A percentile compares a stretch with the other conserved stretches of the same genome.
Conservation (phyloP, 2,113 vertebrate species). For the Tachysurus fulvidraco region DNA sequence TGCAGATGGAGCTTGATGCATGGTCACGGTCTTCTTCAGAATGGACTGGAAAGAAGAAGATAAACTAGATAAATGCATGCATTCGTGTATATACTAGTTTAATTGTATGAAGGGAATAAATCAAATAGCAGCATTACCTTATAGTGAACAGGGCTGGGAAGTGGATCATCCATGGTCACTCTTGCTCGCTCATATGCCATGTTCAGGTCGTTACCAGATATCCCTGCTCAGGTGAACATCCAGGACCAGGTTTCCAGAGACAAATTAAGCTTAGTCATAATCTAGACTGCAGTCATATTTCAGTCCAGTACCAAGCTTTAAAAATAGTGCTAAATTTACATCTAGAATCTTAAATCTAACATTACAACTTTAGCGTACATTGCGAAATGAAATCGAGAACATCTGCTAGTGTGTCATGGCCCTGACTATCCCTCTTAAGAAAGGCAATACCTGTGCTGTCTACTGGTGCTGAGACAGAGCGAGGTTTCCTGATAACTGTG, state of each 20-base stretch:
- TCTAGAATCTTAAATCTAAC: neutral
- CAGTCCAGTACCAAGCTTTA: neutral
- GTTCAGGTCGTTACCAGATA: conserved; percentile 75
- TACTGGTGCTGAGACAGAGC: conserved; percentile 69
- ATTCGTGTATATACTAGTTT: neutral
- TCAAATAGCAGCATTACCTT: conserved; percentile 73
- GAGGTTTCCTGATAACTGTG: conserved; percentile 66
- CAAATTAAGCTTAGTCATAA: neutral
- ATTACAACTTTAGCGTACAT: neutral
- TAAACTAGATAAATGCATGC: neutral
- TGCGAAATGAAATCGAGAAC: neutral
- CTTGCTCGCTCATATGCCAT: conserved; percentile 80
- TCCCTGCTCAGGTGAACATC: conserved; percentile 33
- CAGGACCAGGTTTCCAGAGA: neutral
- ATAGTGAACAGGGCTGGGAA: conserved; percentile 61
- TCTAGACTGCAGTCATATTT: neutral
- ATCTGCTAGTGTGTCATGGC: neutral
- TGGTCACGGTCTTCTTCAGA: conserved; percentile 82
- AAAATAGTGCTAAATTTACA: neutral
- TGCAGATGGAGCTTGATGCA: conserved; percentile 79
- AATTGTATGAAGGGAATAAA: neutral
- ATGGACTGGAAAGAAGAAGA: conserved; percentile 69
- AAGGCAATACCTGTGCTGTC: conserved; percentile 72
- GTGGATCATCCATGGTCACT: conserved; percentile 72
- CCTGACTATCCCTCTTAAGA: neutral